These are phyloP conservation scores for Hystrix cristata DNA, from an alignment of 2,113 vertebrate genomes.

Conservation along the genomic window DNA sequence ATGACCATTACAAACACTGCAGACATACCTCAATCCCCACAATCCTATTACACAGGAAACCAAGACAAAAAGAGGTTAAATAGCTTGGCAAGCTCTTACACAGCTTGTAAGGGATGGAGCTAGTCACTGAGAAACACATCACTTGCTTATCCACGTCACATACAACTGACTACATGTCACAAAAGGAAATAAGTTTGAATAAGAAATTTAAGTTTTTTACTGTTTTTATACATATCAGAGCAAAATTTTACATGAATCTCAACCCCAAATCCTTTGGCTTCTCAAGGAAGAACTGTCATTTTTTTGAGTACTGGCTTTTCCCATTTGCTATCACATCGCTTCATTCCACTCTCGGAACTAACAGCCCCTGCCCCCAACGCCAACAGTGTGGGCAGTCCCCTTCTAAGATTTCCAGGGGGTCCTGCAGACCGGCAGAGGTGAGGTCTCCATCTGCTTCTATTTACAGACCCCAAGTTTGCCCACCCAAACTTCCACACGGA, in stretches of 20 bases:
- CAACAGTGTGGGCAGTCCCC: not conserved
- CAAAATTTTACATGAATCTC: not conserved
- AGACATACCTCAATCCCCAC: not conserved
- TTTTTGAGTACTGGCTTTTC: not conserved
- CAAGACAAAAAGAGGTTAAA: not conserved
- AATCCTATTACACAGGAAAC: conserved; percentile 9
- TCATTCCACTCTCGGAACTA: not conserved
- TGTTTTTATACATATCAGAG: not conserved
- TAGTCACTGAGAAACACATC: not conserved
- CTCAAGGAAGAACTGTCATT: not conserved
- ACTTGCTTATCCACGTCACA: not conserved
- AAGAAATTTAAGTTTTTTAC: not conserved
- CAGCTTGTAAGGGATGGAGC: not conserved
- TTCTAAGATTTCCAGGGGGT: not conserved
- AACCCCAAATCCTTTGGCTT: conserved; percentile 21
- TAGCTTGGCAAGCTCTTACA: not conserved
- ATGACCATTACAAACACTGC: not conserved
- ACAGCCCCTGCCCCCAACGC: not conserved
- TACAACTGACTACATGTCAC: not conserved
- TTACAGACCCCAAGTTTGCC: conserved; percentile 50
- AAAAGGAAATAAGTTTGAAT: not conserved
- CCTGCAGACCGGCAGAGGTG: conserved; percentile 10
- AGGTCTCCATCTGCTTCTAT: conserved; percentile 7
- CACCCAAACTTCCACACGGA: not conserved
- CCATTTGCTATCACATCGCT: not conserved